Evolutionary conservation across 2,797 vertebrate genomes (phyloP).

Genomic region (Anguilla marmorata): DNA sequence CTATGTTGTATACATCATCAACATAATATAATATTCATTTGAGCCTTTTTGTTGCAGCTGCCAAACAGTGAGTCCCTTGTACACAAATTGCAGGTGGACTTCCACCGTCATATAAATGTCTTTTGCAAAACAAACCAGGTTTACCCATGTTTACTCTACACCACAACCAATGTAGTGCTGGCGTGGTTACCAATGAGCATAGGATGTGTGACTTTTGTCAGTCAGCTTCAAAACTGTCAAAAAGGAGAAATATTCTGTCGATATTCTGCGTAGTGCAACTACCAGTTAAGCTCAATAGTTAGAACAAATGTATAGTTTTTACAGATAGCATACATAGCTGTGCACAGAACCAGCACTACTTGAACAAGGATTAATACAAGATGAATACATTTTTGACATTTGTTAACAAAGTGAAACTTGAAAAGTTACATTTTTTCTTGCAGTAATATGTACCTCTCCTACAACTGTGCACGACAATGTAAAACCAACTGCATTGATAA

Average conservation of each 20-base stretch:
- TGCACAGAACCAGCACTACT: background rate
- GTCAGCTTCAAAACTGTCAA: background rate
- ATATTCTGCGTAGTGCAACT: background rate
- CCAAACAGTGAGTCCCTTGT: background rate
- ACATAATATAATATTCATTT: no score
- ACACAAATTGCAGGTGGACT: background rate
- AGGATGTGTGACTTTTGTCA: background rate
- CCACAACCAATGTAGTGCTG: background rate
- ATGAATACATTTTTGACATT: background rate
- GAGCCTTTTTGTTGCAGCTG: background rate
- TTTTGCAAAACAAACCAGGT: background rate
- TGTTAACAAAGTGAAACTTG: background rate
- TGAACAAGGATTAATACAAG: background rate
- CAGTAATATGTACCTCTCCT: background rate
- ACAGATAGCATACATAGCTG: background rate
- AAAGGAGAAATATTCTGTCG: background rate
- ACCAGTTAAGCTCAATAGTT: background rate
- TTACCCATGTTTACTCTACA: background rate
- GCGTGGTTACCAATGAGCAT: background rate
- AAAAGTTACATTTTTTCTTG: background rate
- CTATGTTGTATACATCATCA: background rate
- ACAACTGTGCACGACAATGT: background rate
- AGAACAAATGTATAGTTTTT: background rate
- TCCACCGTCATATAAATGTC: background rate
- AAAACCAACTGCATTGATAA: background rate